Percentiles rank a stretch among this genome's conserved stretches.
Evolutionary conservation across 2,113 vertebrate genomes (phyloP).

Genomic region (Alligator mississippiensis): DNA sequence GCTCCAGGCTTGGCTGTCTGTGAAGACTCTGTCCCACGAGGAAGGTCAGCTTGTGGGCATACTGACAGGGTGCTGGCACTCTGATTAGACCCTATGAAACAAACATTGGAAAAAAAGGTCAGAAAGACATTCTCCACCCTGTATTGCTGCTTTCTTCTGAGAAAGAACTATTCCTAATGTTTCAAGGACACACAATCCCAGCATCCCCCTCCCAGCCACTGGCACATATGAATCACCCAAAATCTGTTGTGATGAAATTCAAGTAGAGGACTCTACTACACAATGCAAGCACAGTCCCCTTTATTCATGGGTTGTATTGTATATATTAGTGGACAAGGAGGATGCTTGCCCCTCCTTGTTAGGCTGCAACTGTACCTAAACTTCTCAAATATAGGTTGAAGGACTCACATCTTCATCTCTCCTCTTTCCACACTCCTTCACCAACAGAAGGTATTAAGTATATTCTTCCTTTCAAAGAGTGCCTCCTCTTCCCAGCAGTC

Average conservation of each 20-base stretch:
- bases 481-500: too few relatives aligned
- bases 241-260: background rate
- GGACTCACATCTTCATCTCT: background rate
- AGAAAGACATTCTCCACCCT: background rate
- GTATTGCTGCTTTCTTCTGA: background rate
- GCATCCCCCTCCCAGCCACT: background rate
- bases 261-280: background rate
- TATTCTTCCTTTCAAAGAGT: too few relatives aligned
- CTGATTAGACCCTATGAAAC: constrained; percentile 29
- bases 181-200: background rate
- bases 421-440: background rate
- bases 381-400: background rate
- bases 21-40: constrained; percentile 46
- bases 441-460: background rate
- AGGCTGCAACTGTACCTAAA: background rate
- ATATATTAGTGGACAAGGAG: background rate
- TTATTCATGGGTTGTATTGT: background rate
- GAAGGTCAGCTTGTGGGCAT: constrained; percentile 51
- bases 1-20: constrained; percentile 48
- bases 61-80: constrained; percentile 60
- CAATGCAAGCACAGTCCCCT: background rate
- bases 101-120: background rate
- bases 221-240: background rate
- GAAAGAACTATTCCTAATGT: background rate
- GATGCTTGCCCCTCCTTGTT: background rate